Percentiles rank a stretch among this genome's conserved stretches.
Evolutionary conservation across 1,140 invertebrate species (phyloP).

Genomic region (Cydia pomonella): DNA sequence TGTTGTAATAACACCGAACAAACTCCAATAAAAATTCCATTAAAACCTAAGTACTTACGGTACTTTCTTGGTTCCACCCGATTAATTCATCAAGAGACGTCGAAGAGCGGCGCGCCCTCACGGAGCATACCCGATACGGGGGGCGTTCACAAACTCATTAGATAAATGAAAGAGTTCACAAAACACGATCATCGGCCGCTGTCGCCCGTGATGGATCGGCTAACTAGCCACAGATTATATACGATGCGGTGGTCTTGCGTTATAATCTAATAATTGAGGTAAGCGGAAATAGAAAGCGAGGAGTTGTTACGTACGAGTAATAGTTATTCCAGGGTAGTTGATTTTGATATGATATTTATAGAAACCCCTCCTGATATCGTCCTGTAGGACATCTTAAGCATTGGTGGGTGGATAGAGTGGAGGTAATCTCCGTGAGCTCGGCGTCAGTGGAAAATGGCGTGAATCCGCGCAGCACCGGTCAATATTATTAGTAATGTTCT

Average conservation of each 20-base stretch:
- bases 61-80: constrained; percentile 43
- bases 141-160: constrained; percentile 65
- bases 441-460: no score
- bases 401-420: no score
- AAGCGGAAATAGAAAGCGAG: not conserved
- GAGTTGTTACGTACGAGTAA: not conserved
- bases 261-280: constrained; percentile 9
- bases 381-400: no score
- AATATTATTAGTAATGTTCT: no score
- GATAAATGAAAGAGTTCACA: constrained; percentile 76
- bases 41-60: not conserved
- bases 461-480: no score
- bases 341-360: not conserved
- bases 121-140: constrained; percentile 37
- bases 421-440: no score
- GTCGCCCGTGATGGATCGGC: constrained; percentile 65
- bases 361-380: no score
- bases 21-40: constrained; percentile 16
- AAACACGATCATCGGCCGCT: constrained; percentile 54
- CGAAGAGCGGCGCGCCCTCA: constrained; percentile 41
- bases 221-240: constrained; percentile 23
- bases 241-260: not conserved
- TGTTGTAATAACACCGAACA: not conserved
- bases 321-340: not conserved
- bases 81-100: constrained; percentile 64